Evolutionary conservation across 1,140 invertebrate genomes (phyloP), one percentile per base, ranked within the genome.

Genomic region (Acromyrmex heyeri): DNA sequence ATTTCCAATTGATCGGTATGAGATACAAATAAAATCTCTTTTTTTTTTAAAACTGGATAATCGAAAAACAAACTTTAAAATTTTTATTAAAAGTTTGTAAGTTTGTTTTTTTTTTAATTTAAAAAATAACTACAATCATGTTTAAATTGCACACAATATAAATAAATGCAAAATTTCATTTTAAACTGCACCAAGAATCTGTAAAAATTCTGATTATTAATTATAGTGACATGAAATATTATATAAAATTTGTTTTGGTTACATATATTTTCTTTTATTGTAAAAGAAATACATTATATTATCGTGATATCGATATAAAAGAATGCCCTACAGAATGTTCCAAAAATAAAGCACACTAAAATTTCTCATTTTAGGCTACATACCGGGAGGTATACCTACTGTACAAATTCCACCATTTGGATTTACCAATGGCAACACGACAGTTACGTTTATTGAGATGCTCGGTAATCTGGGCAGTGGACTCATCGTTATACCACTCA

Each of bases 401-500:
- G 91, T 97, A 65, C 91, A 96, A 91, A 72, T 96, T 34, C 97
- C 97, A 24, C 96, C 97, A 5, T 97, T 97, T 88, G 95, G 96
- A 70, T 96, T 96, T 85, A 94, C 93, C 6, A 95, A 94, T 24
- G 96, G 96, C 88, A 96, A 96, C 83, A 93, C 92, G 3, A 96
- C 95, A 2, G 95, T 95, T 1, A 96, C 96, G 76, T 97, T 98
- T 91, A 67, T 96, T 0, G 96, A 97, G 8, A 97, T 98, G 97
- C 95, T 97, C 38, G 95, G 96, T 21, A 96, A 97, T 91, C 94
- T 98, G 89, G 97, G 97, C 38, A 97, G 97, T 16, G 97, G 97
- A 8, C 94, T 98, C 62, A 94, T 98, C 65, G 97, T 98, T n/a
- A 95, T 98, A 57, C 98, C 98, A 0, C 94, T 98, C 16, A 97